A percentile compares a stretch with the other conserved stretches of the same genome.
These are phyloP conservation scores for Bradypodion pumilum DNA, from an alignment of 2,797 vertebrate genomes.

Conservation along the genomic window DNA sequence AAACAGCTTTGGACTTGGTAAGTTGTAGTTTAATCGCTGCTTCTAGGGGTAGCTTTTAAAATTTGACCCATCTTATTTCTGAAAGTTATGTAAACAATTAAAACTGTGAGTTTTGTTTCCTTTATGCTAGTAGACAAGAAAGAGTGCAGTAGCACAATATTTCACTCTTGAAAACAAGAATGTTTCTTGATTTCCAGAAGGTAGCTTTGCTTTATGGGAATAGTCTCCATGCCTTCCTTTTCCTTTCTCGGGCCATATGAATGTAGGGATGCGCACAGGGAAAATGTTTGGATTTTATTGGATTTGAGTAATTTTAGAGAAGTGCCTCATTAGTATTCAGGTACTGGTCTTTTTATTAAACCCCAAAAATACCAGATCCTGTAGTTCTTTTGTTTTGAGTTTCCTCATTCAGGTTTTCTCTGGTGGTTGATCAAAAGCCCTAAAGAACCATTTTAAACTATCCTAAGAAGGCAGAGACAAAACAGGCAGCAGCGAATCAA, in stretches of 20 bases:
- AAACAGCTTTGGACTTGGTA: constrained; percentile 79
- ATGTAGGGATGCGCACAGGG: background rate
- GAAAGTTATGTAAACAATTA: constrained; percentile 2
- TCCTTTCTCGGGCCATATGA: background rate
- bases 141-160: background rate
- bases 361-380: no score
- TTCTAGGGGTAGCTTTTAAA: constrained; percentile 25
- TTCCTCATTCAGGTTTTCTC: no score
- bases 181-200: background rate
- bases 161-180: background rate
- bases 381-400: no score
- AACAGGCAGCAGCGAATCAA: no score
- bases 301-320: background rate
- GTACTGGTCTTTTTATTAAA: no score
- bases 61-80: background rate
- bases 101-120: background rate
- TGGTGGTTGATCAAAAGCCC: no score
- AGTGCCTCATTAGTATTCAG: no score
- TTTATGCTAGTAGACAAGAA: background rate
- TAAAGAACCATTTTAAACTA: no score
- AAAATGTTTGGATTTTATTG: background rate
- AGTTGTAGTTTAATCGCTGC: constrained; percentile 42
- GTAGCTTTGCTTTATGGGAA: background rate
- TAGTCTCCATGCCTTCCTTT: background rate
- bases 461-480: no score